Conservation (phyloP, 2,113 vertebrate species). For the Bucco capensis region DNA sequence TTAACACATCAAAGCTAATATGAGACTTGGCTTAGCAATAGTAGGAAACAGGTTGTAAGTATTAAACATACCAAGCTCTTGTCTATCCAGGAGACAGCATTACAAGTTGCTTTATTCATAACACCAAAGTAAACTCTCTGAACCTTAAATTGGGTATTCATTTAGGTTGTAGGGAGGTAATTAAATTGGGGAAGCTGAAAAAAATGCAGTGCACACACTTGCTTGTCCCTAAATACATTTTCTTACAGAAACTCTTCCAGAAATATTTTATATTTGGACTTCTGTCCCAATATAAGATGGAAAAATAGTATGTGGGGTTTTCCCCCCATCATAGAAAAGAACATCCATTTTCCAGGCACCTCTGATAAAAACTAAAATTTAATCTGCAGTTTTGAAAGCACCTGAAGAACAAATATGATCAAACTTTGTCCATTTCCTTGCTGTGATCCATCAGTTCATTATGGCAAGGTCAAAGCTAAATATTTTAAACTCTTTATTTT, state of each 20-base stretch:
- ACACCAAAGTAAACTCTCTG: not conserved
- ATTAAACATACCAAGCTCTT: not conserved
- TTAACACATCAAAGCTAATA: not conserved
- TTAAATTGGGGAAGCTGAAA: not conserved
- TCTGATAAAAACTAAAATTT: not conserved
- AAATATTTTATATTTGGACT: not conserved
- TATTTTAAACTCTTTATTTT: constrained; percentile 6
- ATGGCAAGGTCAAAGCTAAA: constrained; percentile 37
- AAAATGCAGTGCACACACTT: not conserved
- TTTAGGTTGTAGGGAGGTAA: not conserved
- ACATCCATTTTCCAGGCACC: not conserved
- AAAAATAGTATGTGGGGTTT: not conserved
- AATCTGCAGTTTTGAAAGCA: not conserved
- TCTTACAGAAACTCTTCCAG: not conserved
- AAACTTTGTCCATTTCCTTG: not conserved
- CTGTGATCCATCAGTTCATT: constrained; percentile 12
- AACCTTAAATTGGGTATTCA: not conserved
- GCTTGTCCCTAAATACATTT: not conserved
- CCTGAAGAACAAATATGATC: not conserved
- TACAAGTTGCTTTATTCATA: not conserved
- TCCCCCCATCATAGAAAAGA: not conserved
- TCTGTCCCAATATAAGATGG: not conserved
- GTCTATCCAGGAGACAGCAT: not conserved
- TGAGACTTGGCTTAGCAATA: not conserved
- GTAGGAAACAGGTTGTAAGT: not conserved